Base-by-base conservation (phyloP, 2,113 vertebrate genomes). In the Jaculus jaculus region DNA sequence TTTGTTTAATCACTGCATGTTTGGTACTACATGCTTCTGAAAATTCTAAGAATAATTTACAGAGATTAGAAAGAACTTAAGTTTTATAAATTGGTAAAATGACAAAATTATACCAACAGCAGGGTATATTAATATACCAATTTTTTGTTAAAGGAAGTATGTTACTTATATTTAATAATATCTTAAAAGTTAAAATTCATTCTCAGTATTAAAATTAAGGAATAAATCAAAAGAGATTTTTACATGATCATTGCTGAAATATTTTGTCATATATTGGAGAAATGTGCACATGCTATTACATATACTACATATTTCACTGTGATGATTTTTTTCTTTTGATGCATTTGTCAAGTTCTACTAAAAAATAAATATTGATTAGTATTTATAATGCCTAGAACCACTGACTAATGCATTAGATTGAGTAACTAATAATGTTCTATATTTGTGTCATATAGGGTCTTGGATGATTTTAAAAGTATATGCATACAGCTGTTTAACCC, bases 31-130 rank as follows among this genome's bases (percentile, higher is more conserved):
- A 20, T 74, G 54, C 9, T 54, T 24, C 20, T 65, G 1, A 82
- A 54, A 54, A 79, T 69, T 73, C 4, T 11, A 69, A 61, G 6
- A 78, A 2, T 34, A 5, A 12, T 47, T 79, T 47, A 5, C 7
- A 89, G 7, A 54, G 34, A 61, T 39, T 85, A 73, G 20, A 69
- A 68, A 82, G 7, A n/a, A 61, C 21, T 66, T 87, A 17, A 65
- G 30, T 92, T 80, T 81, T 60, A 71, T 87, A 92, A 87, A 80
- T 87, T 74, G 83, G 66, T 87, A 63, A 89, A 69, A 34, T 51
- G 18, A 2, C 68, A 47, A 90, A 86, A 51, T 7, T 47, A 4
- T 42, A 28, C 11, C 58, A 17, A 17, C 5, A 34, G 5, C 13
- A 72, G 30, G 32, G 34, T 73, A 20, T 15, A 78, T 17, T 58